Percentiles rank a stretch among this genome's conserved stretches.
Conservation (phyloP, 2,113 vertebrate genomes). For the Hippocampus zosterae region DNA sequence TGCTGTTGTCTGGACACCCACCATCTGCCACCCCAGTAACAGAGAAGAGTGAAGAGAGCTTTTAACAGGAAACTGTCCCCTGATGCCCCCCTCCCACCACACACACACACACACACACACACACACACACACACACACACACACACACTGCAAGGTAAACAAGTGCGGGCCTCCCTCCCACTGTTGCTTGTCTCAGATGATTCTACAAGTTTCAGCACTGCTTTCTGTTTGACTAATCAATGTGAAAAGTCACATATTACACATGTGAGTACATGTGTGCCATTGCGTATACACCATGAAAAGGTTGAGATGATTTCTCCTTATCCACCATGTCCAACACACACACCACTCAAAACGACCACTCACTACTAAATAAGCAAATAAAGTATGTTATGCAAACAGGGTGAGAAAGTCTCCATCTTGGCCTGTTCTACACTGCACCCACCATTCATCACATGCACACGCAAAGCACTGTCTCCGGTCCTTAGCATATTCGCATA, state of each 20-base stretch:
- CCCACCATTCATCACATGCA: constrained; percentile 95
- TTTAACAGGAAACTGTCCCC: constrained; percentile 47
- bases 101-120: constrained; percentile 11
- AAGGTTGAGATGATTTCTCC: constrained; percentile 48
- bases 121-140: background rate
- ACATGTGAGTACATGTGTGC: background rate
- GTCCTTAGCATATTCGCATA: constrained; percentile 99
- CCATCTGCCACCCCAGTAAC: constrained; percentile 68
- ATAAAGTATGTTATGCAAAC: constrained; percentile 84
- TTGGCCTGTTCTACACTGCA: constrained; percentile 78
- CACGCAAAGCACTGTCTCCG: constrained; percentile 86
- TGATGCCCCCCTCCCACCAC: constrained; percentile 36
- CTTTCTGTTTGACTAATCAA: constrained; percentile 19
- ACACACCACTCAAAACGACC: constrained; percentile 38
- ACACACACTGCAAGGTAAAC: constrained; percentile 25
- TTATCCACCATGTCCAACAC: constrained; percentile 50
- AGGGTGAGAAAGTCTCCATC: constrained; percentile 89
- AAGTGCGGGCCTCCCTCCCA: constrained; percentile 31
- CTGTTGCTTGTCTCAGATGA: constrained; percentile 21
- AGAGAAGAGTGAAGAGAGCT: constrained; percentile 58
- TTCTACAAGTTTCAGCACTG: constrained; percentile 45
- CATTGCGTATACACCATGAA: background rate
- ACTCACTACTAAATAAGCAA: constrained; percentile 70
- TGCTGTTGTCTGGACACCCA: constrained; percentile 68
- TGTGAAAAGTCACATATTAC: background rate